Evolutionary conservation across 1,140 invertebrate genomes (phyloP), one percentile per base, ranked within the genome.

Genomic region (Coelopa frigida): DNA sequence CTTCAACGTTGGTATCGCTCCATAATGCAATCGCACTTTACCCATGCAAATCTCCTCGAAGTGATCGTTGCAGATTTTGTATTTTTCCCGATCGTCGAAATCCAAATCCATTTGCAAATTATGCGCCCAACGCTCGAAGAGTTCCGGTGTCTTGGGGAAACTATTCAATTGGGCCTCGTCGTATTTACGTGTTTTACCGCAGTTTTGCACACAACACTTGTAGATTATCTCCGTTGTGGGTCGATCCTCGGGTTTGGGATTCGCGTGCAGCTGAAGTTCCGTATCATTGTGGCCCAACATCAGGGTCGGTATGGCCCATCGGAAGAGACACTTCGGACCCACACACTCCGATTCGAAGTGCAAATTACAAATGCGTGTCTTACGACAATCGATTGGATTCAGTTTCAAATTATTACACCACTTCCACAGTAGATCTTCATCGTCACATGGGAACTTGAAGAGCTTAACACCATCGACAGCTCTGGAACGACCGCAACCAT

Each of bases 361-460:
- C 12, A 57, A 59, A 44, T 63, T 61, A 31, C 62, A 66, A 17
- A 66, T 66, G 3, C 59, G 59, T 1, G 65, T 56, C 5, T 62
- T 62, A 3, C 46, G 33, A 47, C 62, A 66, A 20, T 66, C 62
- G 4, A 56, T 52, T 0, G 62, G 58, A 44, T 62, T 61, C 59
- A 66, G 61, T 42, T 66, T 66, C 0, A 66, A 54, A 42, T 66
- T 66, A 21, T 66, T 59, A 37, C 62, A 66, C 62, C 62, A 66
- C 38, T 66, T 66, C 58, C 57, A 63, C 3, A 66, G 41, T 33
- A 63, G 40, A 31, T 66, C 62, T 37, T 66, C 62, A 49, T 66
- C 62, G 4, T 66, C 62, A 10, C 49, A 58, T 24, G 62, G 62
- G 15, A 66, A 66, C 11, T 58, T 58, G 46, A 66, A 66, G 0